Percentiles rank a stretch among this genome's conserved stretches.
phyloP scores from a whole-genome alignment of 2,113 vertebrate species.

The Rhombomys opimus region DNA sequence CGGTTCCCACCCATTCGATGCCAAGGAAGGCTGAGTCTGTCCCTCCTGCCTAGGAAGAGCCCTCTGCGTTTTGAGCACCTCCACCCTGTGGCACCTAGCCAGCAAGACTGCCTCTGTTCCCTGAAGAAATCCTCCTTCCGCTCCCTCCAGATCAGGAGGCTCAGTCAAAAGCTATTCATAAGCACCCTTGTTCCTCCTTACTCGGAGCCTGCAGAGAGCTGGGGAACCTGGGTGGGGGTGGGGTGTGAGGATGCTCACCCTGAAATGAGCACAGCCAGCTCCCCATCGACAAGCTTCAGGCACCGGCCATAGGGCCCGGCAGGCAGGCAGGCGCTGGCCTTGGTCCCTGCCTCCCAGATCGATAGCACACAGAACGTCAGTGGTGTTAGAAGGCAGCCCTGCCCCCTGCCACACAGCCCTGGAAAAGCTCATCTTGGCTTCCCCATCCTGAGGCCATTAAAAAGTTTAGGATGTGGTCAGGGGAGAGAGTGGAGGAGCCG shows the following conservation, averaged over 20 bases:
- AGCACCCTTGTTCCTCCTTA: not conserved
- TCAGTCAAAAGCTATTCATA: not conserved
- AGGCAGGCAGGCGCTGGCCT: not conserved
- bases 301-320: not conserved
- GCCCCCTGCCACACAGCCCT: not conserved
- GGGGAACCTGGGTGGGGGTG: too few species aligned
- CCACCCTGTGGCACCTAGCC: not conserved
- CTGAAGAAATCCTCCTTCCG: not conserved
- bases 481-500: not conserved
- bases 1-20: fast-evolving
- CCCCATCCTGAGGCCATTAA: constrained; percentile 46
- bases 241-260: constrained; percentile 49
- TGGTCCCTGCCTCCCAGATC: not conserved
- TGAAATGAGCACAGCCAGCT: constrained; percentile 71
- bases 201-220: not conserved
- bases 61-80: not conserved
- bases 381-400: not conserved
- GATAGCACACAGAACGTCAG: not conserved
- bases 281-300: constrained; percentile 65
- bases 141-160: not conserved
- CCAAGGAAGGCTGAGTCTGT: not conserved
- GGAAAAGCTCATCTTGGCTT: constrained; percentile 12
- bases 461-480: constrained; percentile 74
- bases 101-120: fast-evolving
- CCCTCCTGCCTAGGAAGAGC: not conserved